These are phyloP conservation scores for Mobula hypostoma DNA, from an alignment of 2,113 vertebrate species.

Conservation along the genomic window DNA sequence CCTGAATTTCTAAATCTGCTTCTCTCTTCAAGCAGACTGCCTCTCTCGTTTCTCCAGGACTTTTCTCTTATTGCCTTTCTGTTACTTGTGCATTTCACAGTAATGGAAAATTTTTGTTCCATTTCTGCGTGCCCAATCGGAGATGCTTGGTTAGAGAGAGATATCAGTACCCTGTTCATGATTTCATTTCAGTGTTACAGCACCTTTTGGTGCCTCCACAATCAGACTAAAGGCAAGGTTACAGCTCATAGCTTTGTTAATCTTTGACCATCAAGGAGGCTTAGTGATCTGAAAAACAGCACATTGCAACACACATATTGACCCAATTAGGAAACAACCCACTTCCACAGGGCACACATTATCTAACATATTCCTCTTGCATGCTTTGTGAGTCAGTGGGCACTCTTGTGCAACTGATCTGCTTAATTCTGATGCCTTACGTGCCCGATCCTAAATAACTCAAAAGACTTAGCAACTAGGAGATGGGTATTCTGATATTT, in stretches of 20 bases:
- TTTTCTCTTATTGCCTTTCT: neutral
- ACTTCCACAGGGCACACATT: neutral
- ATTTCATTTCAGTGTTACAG: neutral
- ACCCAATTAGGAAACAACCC: neutral
- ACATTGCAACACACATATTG: conserved; percentile 1
- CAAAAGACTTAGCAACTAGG: neutral
- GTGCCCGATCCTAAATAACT: neutral
- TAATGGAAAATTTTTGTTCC: neutral
- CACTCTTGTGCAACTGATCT: neutral
- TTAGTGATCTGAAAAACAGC: neutral
- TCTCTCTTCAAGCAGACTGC: neutral
- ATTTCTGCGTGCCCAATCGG: neutral
- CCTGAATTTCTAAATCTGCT: neutral
- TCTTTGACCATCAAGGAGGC: neutral
- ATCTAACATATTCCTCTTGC: neutral
- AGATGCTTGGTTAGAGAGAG: neutral
- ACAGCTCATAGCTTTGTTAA: neutral
- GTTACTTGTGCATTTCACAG: neutral
- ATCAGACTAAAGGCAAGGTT: neutral
- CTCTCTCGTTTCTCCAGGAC: neutral
- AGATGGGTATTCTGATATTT: neutral
- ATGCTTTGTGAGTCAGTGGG: neutral
- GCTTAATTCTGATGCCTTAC: neutral
- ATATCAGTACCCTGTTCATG: neutral
- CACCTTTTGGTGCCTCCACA: neutral